A percentile compares a stretch with the other conserved stretches of the same genome.
Evolutionary conservation across 2,888 invertebrate genomes (phyloP).

Genomic region (Orthosia gracilis): DNA sequence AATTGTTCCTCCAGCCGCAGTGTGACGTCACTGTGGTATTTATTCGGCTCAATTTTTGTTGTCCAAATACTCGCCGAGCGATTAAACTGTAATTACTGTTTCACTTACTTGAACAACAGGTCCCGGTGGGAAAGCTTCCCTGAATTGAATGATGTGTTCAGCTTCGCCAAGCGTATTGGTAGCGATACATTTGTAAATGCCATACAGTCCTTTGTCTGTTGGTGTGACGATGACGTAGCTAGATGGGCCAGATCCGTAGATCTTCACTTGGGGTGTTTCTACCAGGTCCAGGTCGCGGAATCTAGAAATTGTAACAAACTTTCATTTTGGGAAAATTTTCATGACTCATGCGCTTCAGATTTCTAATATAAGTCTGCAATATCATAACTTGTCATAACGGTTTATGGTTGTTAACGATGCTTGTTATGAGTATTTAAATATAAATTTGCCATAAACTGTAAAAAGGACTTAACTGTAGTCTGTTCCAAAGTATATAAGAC

Average conservation of each 20-base stretch:
- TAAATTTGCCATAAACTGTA: background rate
- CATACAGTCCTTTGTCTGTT: constrained; percentile 92
- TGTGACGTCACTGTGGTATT: constrained; percentile 1
- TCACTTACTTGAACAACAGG: constrained; percentile 89
- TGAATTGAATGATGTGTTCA: constrained; percentile 93
- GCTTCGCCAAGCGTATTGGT: constrained; percentile 94
- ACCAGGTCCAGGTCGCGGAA: constrained; percentile 90
- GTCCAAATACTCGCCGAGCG: constrained; percentile 12
- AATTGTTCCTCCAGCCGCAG: background rate
- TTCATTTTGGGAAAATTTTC: background rate
- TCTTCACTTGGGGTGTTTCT: constrained; percentile 91
- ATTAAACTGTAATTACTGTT: constrained; percentile 29
- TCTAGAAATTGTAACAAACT: constrained; percentile 66
- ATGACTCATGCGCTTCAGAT: background rate
- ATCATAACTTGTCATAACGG: too few relatives aligned
- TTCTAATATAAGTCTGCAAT: background rate
- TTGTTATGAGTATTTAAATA: background rate
- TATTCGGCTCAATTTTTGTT: constrained; percentile 15
- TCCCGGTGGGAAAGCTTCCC: constrained; percentile 94
- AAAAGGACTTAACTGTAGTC: background rate
- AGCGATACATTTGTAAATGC: constrained; percentile 95
- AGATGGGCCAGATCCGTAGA: constrained; percentile 93
- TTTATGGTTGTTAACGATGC: background rate
- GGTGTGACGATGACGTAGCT: constrained; percentile 94
- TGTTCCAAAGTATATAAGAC: too few relatives aligned